Evolutionary conservation across 2,113 vertebrate genomes (phyloP), one percentile per base, ranked within the genome.

Genomic region (Oryzias celebensis): DNA sequence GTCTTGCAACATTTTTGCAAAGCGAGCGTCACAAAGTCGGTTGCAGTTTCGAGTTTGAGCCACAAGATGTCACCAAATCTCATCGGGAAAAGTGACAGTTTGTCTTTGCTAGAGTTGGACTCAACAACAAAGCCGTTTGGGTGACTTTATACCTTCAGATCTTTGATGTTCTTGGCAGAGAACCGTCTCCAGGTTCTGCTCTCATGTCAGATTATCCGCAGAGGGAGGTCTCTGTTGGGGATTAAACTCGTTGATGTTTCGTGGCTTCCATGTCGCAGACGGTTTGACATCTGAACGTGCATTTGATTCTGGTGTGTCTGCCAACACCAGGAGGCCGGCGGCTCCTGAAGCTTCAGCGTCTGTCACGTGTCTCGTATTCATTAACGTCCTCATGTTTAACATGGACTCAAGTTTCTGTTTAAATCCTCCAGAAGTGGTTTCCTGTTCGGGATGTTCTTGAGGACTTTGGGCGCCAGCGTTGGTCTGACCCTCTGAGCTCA

Each of bases 401-500:
- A 5, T 5, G 26, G 26, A 28, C 7, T 28, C 7, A 6, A 28
- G 26, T 28, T 20, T 20, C 20, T 20, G 20, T 20, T 6, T 16
- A 10, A 5, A 24, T 45, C 55, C 41, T 31, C 17, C 20, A n/a
- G 20, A 31, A 50, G 54, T 49, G 28, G 10, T 18, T 7, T 64
- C 13, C 1, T 43, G 53, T 17, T 70, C n/a, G 42, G 24, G 5
- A 13, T 15, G 23, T 52, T 6, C 45, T 47, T 5, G 16, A 0
- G 16, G 0, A 0, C 50, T 43, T 54, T 53, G 56, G 5, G 13
- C 52, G 58, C 52, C 24, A 0, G 2, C 7, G 54, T 18, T 20
- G 10, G 7, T 36, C 13, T 28, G 17, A 26, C 68, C 71, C 70
- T 75, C 62, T 76, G 75, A 81, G 52, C 62, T 28, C 15, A 14